Percentiles rank a stretch among this genome's conserved stretches.
phyloP scores from a whole-genome alignment of 2,888 invertebrate genomes.

The Mimumesa dahlbomi region DNA sequence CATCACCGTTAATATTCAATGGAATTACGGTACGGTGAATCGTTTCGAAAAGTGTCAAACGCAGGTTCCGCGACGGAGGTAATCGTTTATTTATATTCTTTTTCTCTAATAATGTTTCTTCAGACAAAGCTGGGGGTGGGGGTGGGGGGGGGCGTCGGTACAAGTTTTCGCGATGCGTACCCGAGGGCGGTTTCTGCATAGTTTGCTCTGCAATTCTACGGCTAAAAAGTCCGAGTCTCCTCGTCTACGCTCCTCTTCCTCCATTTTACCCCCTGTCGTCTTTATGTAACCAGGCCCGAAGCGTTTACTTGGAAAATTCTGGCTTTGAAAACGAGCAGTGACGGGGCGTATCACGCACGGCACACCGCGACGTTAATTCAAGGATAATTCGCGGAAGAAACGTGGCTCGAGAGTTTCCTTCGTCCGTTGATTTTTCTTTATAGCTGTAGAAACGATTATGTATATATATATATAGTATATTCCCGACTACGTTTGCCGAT shows the following conservation, averaged over 20 bases:
- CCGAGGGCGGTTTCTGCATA: slow-evolving; percentile 37
- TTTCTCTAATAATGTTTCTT: background rate
- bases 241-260: background rate
- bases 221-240: slow-evolving; percentile 27
- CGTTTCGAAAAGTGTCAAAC: no score
- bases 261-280: background rate
- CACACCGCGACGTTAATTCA: slow-evolving; percentile 38
- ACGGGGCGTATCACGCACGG: background rate
- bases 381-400: slow-evolving; percentile 43
- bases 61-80: no score
- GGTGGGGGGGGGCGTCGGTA: no score
- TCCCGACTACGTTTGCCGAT: no score
- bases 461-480: no score
- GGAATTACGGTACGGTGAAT: no score
- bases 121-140: background rate
- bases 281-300: slow-evolving; percentile 24
- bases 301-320: slow-evolving; percentile 53
- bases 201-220: slow-evolving; percentile 50
- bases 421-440: no score
- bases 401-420: slow-evolving; percentile 11
- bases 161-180: background rate
- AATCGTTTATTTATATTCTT: background rate
- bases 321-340: slow-evolving; percentile 23
- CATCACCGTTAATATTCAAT: no score
- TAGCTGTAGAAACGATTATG: no score